Percentiles rank a stretch among this genome's conserved stretches.
These are phyloP conservation scores for Ceuthmochares aereus DNA, from an alignment of 2,113 vertebrate genomes.

Conservation along the genomic window DNA sequence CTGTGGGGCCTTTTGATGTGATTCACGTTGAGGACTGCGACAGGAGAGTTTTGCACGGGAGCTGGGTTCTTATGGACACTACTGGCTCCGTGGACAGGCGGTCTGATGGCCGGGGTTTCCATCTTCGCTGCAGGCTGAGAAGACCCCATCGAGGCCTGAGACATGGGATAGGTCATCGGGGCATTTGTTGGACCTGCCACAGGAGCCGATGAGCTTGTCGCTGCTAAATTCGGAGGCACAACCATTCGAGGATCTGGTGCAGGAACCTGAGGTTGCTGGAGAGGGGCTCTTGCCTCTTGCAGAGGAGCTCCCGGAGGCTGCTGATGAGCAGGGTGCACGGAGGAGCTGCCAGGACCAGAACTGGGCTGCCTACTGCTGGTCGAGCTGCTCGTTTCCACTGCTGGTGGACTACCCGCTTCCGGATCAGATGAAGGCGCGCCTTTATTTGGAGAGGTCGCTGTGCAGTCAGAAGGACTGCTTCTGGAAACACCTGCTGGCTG, in stretches of 20 bases:
- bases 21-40: constrained; percentile 79
- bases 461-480: constrained; percentile 80
- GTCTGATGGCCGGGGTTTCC: constrained; percentile 79
- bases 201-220: constrained; percentile 70
- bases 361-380: constrained; percentile 67
- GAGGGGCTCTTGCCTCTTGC: constrained; percentile 76
- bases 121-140: constrained; percentile 78
- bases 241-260: constrained; percentile 80
- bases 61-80: constrained; percentile 81
- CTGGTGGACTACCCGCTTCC: constrained; percentile 72
- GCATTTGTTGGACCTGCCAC: constrained; percentile 63
- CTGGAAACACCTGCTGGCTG: constrained; percentile 74
- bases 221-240: constrained; percentile 71
- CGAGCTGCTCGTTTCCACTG: constrained; percentile 57
- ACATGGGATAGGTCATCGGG: constrained; percentile 83
- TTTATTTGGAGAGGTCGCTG: constrained; percentile 77
- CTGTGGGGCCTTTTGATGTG: constrained; percentile 85
- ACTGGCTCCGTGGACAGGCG: constrained; percentile 68
- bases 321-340: constrained; percentile 74
- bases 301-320: constrained; percentile 74
- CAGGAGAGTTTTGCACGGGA: constrained; percentile 77
- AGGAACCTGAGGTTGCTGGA: constrained; percentile 82
- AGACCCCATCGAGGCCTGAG: constrained; percentile 82
- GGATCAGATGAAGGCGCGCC: constrained; percentile 69
- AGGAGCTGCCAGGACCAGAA: constrained; percentile 66